phyloP scores from a whole-genome alignment of 2,113 vertebrate species.

The Salvelinus fontinalis region DNA sequence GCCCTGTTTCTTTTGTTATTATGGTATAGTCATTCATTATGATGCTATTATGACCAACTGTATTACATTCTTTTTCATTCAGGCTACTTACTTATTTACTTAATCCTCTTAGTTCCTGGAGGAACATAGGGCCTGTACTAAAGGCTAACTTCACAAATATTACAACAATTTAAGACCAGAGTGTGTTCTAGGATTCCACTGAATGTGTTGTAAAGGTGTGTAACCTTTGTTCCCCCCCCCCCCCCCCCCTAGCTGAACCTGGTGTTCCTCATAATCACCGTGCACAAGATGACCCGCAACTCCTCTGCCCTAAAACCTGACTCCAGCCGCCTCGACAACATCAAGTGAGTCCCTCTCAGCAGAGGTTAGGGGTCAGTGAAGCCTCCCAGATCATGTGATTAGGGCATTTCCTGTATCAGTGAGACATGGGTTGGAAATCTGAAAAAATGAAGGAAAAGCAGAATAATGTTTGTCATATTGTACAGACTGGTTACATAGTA shows the following conservation, averaged over 20 bases:
- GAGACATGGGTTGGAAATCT: too few relatives aligned
- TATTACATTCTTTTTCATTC: too few relatives aligned
- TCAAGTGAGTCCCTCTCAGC: constrained; percentile 78
- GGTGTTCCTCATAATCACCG: constrained; percentile 90
- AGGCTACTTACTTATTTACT: constrained; percentile 16
- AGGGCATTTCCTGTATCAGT: too few relatives aligned
- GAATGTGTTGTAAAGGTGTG: background rate
- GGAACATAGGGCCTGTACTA: background rate
- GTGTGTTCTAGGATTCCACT: background rate
- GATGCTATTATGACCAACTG: background rate
- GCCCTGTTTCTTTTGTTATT: constrained; percentile 89
- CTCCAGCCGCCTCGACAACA: constrained; percentile 88
- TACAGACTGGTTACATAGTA: too few relatives aligned
- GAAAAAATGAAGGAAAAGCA: too few relatives aligned
- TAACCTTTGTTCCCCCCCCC: constrained; percentile 1
- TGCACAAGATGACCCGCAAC: constrained; percentile 92
- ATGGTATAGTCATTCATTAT: constrained; percentile 77
- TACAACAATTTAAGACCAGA: background rate
- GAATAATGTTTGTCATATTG: too few relatives aligned
- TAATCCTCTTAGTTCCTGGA: constrained; percentile 17
- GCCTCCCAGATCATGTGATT: background rate
- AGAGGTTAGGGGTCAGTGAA: background rate
- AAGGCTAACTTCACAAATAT: background rate
- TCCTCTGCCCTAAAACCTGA: constrained; percentile 90
- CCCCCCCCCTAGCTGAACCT: constrained; percentile 83